Base-by-base conservation (phyloP, 2,113 vertebrate genomes). In the Oryzias woworae region DNA sequence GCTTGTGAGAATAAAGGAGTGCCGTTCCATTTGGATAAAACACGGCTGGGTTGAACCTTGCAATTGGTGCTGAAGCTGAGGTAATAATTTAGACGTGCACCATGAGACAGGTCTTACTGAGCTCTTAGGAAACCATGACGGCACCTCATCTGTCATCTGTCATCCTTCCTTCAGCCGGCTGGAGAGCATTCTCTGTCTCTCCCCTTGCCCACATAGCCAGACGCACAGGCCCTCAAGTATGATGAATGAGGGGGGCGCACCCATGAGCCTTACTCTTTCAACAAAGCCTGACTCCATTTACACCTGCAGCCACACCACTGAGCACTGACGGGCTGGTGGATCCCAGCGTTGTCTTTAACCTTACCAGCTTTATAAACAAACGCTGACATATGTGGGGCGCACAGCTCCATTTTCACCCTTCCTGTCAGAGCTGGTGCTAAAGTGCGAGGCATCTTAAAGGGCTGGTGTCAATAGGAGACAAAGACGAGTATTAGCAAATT, bases 111-210 rank as follows among this genome's bases (percentile, higher is more conserved):
- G 78, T 86, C 85, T 75, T 65, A 87, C 83, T 77, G 83, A 78
- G 84, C 86, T 88, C 70, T 78, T 71, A 82, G 82, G 85, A 87
- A 85, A 70, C 73, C 78, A 73, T 80, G 80, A 90, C 85, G 69
- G 77, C 83, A 85, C 74, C 85, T 88, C 88, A 89, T 89, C 81
- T 56, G 73, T 89, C 86, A 87, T 83, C 75, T 85, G 83, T 87
- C 88, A 79, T 56, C 80, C 61, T 69, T 55, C 72, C 80, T 75
- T 85, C 82, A 86, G 70, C 77, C 60, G 71, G 71, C 79, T 84
- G 77, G 81, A 85, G 85, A 81, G 87, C 66, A 61, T 82, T 81
- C 83, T 73, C 77, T n/a, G 41, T 71, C 77, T 81, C 77, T 80
- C 80, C 69, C 57, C 44, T 52, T 70, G 67, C 69, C 73, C 83